Conservation (phyloP, 2,888 invertebrate species). For the Dynastes hyllus region DNA sequence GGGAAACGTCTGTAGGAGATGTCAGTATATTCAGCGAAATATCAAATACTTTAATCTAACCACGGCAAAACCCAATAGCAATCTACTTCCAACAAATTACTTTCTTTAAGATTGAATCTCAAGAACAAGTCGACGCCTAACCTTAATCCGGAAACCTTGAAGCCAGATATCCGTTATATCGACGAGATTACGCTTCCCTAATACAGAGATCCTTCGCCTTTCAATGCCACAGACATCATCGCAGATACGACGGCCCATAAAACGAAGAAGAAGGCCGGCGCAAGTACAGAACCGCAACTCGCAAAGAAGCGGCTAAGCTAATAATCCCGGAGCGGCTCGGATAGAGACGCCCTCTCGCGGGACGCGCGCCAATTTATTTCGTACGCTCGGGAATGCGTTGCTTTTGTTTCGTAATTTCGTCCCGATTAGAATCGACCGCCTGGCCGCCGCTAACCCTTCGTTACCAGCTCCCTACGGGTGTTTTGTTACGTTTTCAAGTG, state of each 20-base stretch:
- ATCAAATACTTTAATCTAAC: too few relatives aligned
- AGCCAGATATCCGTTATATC: too few relatives aligned
- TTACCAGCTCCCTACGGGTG: neutral
- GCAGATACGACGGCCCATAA: neutral
- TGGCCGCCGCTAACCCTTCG: neutral
- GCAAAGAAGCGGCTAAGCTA: neutral
- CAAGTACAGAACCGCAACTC: neutral
- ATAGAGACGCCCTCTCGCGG: neutral
- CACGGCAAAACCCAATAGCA: too few relatives aligned
- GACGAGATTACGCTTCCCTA: neutral
- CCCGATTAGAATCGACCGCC: neutral
- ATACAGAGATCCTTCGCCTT: neutral
- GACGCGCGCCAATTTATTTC: conserved; percentile 2
- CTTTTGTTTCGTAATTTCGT: neutral
- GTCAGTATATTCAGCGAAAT: too few relatives aligned
- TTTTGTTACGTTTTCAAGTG: too few relatives aligned
- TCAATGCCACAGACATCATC: neutral
- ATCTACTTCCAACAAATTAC: too few relatives aligned
- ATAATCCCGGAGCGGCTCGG: neutral
- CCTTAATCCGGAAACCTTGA: too few relatives aligned
- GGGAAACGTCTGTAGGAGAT: too few relatives aligned
- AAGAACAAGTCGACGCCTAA: too few relatives aligned
- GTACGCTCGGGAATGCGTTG: conserved; percentile 2
- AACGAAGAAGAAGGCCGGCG: neutral
- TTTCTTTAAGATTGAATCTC: too few relatives aligned